These are phyloP conservation scores for Acrobasis repandana DNA, from an alignment of 2,888 invertebrate genomes.

Conservation along the genomic window DNA sequence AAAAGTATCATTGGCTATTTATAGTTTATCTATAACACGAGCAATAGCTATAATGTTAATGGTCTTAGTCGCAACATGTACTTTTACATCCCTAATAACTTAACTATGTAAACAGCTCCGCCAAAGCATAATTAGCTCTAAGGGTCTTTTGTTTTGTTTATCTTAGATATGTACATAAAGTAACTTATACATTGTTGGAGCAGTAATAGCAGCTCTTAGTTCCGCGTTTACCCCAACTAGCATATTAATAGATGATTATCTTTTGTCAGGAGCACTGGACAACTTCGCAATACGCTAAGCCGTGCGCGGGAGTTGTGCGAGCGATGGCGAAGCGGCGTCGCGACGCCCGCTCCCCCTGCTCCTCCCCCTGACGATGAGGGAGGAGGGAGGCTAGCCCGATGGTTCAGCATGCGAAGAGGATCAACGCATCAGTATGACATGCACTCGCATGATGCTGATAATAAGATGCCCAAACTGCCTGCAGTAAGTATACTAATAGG, in stretches of 20 bases:
- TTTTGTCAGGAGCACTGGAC: slow-evolving; percentile 86
- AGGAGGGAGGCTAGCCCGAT: slow-evolving; percentile 90
- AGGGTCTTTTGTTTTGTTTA: slow-evolving; percentile 22
- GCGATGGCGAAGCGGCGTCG: slow-evolving; percentile 86
- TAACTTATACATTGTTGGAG: slow-evolving; percentile 2
- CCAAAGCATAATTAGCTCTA: slow-evolving; percentile 18
- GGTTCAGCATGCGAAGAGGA: slow-evolving; percentile 94
- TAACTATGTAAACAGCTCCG: slow-evolving; percentile 8
- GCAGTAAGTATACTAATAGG: slow-evolving; percentile 81
- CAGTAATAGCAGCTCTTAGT: slow-evolving; percentile 10
- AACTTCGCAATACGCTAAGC: slow-evolving; percentile 90
- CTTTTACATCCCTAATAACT: slow-evolving; percentile 22
- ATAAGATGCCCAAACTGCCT: slow-evolving; percentile 90
- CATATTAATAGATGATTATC: slow-evolving; percentile 21
- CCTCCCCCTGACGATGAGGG: slow-evolving; percentile 83
- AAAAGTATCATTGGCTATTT: neutral
- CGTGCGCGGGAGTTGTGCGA: slow-evolving; percentile 92
- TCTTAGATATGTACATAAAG: slow-evolving; percentile 20
- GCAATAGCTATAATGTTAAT: neutral
- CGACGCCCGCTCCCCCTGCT: slow-evolving; percentile 64
- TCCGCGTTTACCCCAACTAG: slow-evolving; percentile 15
- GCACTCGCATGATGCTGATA: slow-evolving; percentile 71
- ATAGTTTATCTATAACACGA: neutral
- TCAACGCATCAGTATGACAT: slow-evolving; percentile 92
- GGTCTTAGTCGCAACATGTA: slow-evolving; percentile 31